These are phyloP conservation scores for Amblyopsis hoosieri DNA, from an alignment of 2,797 vertebrate genomes.

Conservation along the genomic window DNA sequence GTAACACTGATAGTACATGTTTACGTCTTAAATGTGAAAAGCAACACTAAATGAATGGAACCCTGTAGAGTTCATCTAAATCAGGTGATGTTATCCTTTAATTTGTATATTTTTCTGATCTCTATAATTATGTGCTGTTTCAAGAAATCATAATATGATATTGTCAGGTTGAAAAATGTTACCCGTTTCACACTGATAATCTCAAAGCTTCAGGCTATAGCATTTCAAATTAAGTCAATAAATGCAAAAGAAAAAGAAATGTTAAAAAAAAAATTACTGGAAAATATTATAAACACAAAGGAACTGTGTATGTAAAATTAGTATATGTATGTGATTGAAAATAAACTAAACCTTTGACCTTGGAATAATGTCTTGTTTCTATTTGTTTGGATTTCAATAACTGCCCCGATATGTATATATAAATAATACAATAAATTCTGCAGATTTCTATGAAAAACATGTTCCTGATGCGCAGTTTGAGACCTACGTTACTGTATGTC, in stretches of 20 bases:
- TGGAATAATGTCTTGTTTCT: slow-evolving; percentile 51
- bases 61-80: slow-evolving; percentile 71
- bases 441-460: not conserved
- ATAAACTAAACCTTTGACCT: slow-evolving; percentile 85
- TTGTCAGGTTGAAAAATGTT: slow-evolving; percentile 66
- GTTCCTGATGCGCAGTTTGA: not conserved
- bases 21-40: slow-evolving; percentile 55
- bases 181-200: slow-evolving; percentile 66
- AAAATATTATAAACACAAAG: slow-evolving; percentile 79
- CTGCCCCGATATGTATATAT: not conserved
- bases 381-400: slow-evolving; percentile 14
- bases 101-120: slow-evolving; percentile 57
- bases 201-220: slow-evolving; percentile 72
- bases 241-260: slow-evolving; percentile 64
- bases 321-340: slow-evolving; percentile 86
- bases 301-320: slow-evolving; percentile 85
- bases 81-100: slow-evolving; percentile 71
- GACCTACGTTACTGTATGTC: no score
- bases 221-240: slow-evolving; percentile 70
- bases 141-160: slow-evolving; percentile 71
- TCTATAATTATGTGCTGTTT: slow-evolving; percentile 74
- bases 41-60: slow-evolving; percentile 46
- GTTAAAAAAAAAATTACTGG: slow-evolving; percentile 56
- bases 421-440: not conserved
- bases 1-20: slow-evolving; percentile 47